These are phyloP conservation scores for Mionectes macconnelli DNA, from an alignment of 2,113 vertebrate species.

Conservation along the genomic window DNA sequence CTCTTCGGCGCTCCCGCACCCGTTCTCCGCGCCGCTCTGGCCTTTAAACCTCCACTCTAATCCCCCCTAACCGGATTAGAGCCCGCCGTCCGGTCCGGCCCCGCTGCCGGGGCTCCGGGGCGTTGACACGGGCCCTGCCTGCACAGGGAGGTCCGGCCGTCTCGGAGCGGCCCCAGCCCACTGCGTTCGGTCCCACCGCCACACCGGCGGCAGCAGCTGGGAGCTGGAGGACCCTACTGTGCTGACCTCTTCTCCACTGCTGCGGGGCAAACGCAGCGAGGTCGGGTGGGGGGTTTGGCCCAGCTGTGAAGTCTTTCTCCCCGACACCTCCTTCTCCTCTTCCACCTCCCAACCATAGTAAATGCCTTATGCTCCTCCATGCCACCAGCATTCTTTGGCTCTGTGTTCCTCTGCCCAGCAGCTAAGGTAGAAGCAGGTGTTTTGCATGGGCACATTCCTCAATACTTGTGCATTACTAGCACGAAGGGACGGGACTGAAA, in stretches of 20 bases:
- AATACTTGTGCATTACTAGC: not conserved
- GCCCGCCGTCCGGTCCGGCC: not conserved
- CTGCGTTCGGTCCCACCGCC: not conserved
- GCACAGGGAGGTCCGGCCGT: not conserved
- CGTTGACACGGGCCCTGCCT: not conserved
- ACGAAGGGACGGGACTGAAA: not conserved
- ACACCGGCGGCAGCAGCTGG: not conserved
- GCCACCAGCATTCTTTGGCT: not conserved
- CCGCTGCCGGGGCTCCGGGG: not conserved
- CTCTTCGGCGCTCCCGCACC: not conserved
- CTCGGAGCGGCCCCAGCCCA: not conserved
- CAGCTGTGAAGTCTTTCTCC: not conserved
- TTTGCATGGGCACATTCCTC: not conserved
- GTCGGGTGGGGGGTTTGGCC: not conserved
- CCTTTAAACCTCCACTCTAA: slow-evolving; percentile 87
- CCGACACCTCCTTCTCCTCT: not conserved
- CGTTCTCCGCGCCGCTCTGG: slow-evolving; percentile 59
- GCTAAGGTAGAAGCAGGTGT: not conserved
- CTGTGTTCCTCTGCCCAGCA: not conserved
- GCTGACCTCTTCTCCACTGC: not conserved
- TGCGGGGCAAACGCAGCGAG: not conserved
- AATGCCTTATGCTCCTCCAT: not conserved
- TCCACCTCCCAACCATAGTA: fast-evolving
- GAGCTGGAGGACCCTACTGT: not conserved
- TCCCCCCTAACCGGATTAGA: slow-evolving; percentile 87